A percentile compares a stretch with the other conserved stretches of the same genome.
These are phyloP conservation scores for Forbesichthys papilliferus DNA, from an alignment of 2,113 vertebrate genomes.

Conservation along the genomic window DNA sequence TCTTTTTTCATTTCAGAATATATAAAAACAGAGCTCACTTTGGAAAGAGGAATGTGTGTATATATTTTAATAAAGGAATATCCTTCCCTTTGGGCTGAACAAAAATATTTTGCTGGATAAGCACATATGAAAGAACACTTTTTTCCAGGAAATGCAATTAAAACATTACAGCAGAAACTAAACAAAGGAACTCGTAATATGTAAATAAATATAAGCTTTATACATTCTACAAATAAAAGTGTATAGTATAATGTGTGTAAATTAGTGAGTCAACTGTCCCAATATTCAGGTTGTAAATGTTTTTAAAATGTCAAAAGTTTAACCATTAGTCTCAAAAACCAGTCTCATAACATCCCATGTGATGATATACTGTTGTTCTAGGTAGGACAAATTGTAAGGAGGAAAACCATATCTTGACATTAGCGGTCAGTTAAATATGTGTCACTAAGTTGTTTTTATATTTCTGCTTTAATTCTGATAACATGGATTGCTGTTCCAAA, in stretches of 20 bases:
- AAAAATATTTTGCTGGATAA: conserved; percentile 77
- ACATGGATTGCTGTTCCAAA: conserved; percentile 80
- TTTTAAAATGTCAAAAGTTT: conserved; percentile 67
- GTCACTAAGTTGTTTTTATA: conserved; percentile 65
- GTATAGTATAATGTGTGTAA: conserved; percentile 73
- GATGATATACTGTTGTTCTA: conserved; percentile 8
- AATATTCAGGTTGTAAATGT: conserved; percentile 76
- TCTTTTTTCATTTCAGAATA: conserved; percentile 62
- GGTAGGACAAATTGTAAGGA: conserved; percentile 11
- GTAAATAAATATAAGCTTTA: conserved; percentile 70
- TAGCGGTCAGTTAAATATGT: conserved; percentile 69
- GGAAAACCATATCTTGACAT: conserved; percentile 62
- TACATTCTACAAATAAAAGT: conserved; percentile 73
- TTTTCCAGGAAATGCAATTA: conserved; percentile 71
- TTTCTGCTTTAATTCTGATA: conserved; percentile 80
- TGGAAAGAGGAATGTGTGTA: conserved; percentile 75
- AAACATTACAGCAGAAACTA: conserved; percentile 59
- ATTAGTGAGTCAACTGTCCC: conserved; percentile 74
- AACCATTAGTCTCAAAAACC: conserved; percentile 35
- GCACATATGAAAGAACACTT: conserved; percentile 71
- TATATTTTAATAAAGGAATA: conserved; percentile 76
- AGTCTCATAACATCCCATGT: conserved; percentile 36
- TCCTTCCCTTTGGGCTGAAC: conserved; percentile 65
- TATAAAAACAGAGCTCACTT: conserved; percentile 64
- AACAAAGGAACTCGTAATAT: conserved; percentile 64